Evolutionary conservation across 2,888 invertebrate species (phyloP), one percentile per base, ranked within the genome.

Genomic region (Latrodectus hesperus): DNA sequence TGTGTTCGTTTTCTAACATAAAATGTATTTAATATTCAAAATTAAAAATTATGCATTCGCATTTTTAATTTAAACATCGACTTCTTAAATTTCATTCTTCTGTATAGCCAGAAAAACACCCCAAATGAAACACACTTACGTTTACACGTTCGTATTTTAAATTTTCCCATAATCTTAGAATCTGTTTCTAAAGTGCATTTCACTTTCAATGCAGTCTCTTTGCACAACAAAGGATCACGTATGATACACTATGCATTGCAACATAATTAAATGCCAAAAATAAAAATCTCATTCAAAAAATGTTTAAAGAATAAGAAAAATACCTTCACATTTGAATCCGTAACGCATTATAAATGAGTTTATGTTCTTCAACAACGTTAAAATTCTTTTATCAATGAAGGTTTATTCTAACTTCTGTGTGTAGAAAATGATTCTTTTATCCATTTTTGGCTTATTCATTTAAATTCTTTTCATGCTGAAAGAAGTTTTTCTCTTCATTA

Each of bases 401-500:
- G 11, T 60, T 60, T 60, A 60, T 60, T 60, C 60, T 60, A 11
- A 16, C 60, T 60, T 60, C 14, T 16, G n/a, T 60, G 60, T 60
- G 60, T n/a, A 60, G 60, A 60, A 60, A 60, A 60, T 60, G 6
- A 60, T 60, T 60, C 60, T 60, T 60, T 60, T 60, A 60, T 60
- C 60, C 60, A 16, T 11, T 60, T 60, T 60, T 60, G n/a, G 60
- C 60, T 60, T 60, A 60, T 60, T 60, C 60, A 60, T 60, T 60
- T 60, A 60, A 60, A 16, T 16, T 60, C 60, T 60, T 60, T 60
- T n/a, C 12, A n/a, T 60, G 60, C 60, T 60, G 60, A 60, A 60
- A 60, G n/a, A 60, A 60, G 60, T n/a, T 60, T 60, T 60, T 60
- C 60, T 60, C 60, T 60, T 60, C 60, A 60, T 60, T 60, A 60